Conservation (phyloP, 1,140 invertebrate genomes). For the Heliothis subflexa region DNA sequence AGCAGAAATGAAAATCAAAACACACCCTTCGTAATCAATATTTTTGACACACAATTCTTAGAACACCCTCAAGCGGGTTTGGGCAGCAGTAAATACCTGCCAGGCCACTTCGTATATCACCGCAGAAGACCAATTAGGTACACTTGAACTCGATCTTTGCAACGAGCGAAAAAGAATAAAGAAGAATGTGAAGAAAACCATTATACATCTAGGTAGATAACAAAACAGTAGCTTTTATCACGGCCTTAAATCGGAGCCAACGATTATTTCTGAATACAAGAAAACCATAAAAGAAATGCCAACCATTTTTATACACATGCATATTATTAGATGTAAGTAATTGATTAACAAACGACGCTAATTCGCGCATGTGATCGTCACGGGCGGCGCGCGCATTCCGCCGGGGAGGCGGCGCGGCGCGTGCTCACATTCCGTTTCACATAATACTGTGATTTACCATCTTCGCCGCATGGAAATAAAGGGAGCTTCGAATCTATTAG, state of each 20-base stretch:
- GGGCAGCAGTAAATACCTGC: too few relatives aligned
- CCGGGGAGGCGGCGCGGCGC: conserved; percentile 69
- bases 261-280: neutral
- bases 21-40: too few relatives aligned
- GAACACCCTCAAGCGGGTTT: too few relatives aligned
- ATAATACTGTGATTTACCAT: conserved; percentile 56
- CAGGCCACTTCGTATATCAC: too few relatives aligned
- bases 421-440: conserved; percentile 80
- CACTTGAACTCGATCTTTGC: too few relatives aligned
- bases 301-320: conserved; percentile 31
- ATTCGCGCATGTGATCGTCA: conserved; percentile 51
- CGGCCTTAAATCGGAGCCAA: neutral
- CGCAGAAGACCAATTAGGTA: too few relatives aligned
- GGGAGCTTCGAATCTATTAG: conserved; percentile 41
- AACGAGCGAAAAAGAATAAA: too few relatives aligned
- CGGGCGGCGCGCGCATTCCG: conserved; percentile 64
- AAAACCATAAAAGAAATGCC: neutral
- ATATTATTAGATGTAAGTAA: conserved; percentile 41
- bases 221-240: too few relatives aligned
- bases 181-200: too few relatives aligned
- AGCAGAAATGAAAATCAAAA: too few relatives aligned
- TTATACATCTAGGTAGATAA: too few relatives aligned
- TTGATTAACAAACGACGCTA: conserved; percentile 53
- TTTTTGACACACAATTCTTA: too few relatives aligned
- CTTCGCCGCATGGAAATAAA: conserved; percentile 53